phyloP scores from a whole-genome alignment of 1,140 invertebrate genomes.

The Lepidurus arcticus region DNA sequence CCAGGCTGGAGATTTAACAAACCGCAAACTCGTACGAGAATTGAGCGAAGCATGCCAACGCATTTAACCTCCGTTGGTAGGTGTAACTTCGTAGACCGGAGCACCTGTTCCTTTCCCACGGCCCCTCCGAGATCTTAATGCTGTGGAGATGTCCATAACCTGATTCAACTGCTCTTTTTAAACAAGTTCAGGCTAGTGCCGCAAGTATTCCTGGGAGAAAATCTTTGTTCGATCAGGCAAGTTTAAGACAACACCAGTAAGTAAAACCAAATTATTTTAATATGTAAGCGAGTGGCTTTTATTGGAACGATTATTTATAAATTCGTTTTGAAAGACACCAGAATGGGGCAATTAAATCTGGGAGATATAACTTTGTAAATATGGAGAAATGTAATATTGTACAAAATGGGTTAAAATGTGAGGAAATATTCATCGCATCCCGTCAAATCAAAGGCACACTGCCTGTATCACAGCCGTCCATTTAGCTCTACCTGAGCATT shows the following conservation, averaged over 20 bases:
- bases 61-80: too few species aligned
- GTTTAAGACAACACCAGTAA: not conserved
- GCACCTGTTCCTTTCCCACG: too few species aligned
- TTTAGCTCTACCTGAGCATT: not conserved
- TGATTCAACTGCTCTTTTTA: too few species aligned
- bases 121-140: too few species aligned
- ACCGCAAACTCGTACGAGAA: too few species aligned
- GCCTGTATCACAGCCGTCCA: slow-evolving; percentile 17
- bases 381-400: not conserved
- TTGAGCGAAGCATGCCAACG: too few species aligned
- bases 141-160: too few species aligned
- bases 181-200: too few species aligned
- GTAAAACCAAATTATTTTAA: not conserved
- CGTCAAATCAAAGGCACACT: not conserved
- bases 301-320: not conserved
- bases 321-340: slow-evolving; percentile 1
- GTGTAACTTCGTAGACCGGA: too few species aligned
- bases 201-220: too few species aligned
- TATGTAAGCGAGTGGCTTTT: not conserved
- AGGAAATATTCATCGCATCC: not conserved
- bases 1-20: too few species aligned
- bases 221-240: too few species aligned
- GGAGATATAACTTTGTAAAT: not conserved
- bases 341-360: not conserved
- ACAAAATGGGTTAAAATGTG: not conserved